These are phyloP conservation scores for Serranochromis macrocephalus DNA, from an alignment of 2,113 vertebrate genomes.

Conservation along the genomic window DNA sequence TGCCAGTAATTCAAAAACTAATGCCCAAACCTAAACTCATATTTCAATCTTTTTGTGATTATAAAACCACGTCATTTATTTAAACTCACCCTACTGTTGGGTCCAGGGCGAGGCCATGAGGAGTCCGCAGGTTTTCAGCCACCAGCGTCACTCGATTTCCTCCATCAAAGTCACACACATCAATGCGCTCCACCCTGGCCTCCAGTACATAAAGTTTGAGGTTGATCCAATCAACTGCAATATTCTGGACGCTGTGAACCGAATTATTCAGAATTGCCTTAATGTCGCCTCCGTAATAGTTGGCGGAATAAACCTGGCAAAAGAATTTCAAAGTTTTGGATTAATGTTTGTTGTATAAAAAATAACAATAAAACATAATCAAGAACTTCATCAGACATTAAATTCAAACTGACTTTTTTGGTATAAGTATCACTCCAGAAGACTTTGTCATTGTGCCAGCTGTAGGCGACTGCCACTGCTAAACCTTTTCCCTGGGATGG, in stretches of 20 bases:
- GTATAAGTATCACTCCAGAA: slow-evolving; percentile 70
- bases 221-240: slow-evolving; percentile 73
- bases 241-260: slow-evolving; percentile 61
- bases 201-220: slow-evolving; percentile 72
- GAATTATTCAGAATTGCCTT: slow-evolving; percentile 54
- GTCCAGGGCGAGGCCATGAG: slow-evolving; percentile 68
- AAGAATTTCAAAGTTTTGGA: neutral
- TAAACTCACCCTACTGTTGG: slow-evolving; percentile 65
- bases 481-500: slow-evolving; percentile 58
- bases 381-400: neutral
- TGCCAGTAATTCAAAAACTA: neutral
- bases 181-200: slow-evolving; percentile 62
- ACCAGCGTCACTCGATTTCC: slow-evolving; percentile 63
- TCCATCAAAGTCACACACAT: slow-evolving; percentile 63
- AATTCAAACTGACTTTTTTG: slow-evolving; percentile 51
- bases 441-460: slow-evolving; percentile 36
- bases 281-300: slow-evolving; percentile 53
- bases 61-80: neutral
- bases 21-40: neutral
- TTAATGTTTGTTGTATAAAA: neutral
- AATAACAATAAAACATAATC: neutral
- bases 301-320: slow-evolving; percentile 62
- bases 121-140: slow-evolving; percentile 65
- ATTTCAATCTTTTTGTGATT: neutral
- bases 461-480: slow-evolving; percentile 60